Conservation (phyloP, 2,888 invertebrate species). For the Neoascia interrupta region DNA sequence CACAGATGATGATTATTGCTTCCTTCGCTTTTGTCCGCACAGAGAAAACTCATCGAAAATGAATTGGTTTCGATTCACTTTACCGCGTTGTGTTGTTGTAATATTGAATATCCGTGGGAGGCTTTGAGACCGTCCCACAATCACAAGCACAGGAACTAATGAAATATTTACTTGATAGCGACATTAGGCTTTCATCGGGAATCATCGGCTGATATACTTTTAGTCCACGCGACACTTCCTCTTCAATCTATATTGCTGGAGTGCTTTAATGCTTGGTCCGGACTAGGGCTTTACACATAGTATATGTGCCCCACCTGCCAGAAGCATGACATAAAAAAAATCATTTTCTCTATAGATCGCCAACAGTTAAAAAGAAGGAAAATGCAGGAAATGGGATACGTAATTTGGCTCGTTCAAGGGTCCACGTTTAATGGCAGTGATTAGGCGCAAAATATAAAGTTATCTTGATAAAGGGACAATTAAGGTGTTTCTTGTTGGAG, state of each 20-base stretch:
- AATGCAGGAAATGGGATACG: too few relatives aligned
- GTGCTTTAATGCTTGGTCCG: not conserved
- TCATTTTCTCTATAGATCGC: too few relatives aligned
- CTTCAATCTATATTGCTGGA: too few relatives aligned
- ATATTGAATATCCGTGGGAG: slow-evolving; percentile 40
- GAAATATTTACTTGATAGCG: slow-evolving; percentile 62
- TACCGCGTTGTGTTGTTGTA: slow-evolving; percentile 8
- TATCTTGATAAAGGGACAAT: too few relatives aligned
- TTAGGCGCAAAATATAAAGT: too few relatives aligned
- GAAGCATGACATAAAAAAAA: slow-evolving; percentile 34
- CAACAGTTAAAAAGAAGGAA: too few relatives aligned
- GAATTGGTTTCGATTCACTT: slow-evolving; percentile 58
- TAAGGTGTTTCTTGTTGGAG: too few relatives aligned
- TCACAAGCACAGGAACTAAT: slow-evolving; percentile 47
- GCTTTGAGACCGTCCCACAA: slow-evolving; percentile 42
- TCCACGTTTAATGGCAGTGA: too few relatives aligned
- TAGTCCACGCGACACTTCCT: slow-evolving; percentile 29
- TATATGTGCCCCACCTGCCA: not conserved
- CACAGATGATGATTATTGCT: slow-evolving; percentile 60
- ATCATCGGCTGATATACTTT: slow-evolving; percentile 40
- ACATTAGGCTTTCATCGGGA: slow-evolving; percentile 57
- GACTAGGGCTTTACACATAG: slow-evolving; percentile 6
- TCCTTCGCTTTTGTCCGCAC: not conserved
- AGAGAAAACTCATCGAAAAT: slow-evolving; percentile 55
- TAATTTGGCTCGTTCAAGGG: too few relatives aligned